Evolutionary conservation across 2,797 vertebrate genomes (phyloP).

Genomic region (Odontamblyopus lacepedii): DNA sequence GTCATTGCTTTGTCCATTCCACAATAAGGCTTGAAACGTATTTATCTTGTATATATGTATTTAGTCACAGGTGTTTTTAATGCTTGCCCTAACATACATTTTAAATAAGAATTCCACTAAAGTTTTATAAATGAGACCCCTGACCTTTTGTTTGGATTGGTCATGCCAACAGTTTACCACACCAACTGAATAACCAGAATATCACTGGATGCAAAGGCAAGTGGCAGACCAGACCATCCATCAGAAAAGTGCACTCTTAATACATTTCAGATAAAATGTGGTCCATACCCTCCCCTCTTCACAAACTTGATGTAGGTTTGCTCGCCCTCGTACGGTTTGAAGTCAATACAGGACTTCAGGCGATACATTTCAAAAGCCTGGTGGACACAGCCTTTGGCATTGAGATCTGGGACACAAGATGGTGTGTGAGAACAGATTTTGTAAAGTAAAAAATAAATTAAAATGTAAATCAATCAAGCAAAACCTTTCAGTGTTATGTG

Average conservation of each 20-base stretch:
- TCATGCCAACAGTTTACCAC: no score
- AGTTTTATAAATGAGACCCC: no score
- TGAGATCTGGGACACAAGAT: conserved; percentile 64
- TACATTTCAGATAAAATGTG: background rate
- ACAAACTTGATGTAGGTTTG: conserved; percentile 84
- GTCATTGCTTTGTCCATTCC: background rate
- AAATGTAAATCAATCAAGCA: background rate
- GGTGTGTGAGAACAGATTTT: background rate
- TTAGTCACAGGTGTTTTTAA: background rate
- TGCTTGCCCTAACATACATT: background rate
- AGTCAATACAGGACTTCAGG: conserved; percentile 91
- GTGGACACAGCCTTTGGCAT: conserved; percentile 87
- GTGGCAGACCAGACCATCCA: background rate
- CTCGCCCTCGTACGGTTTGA: conserved; percentile 93
- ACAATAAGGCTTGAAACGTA: background rate
- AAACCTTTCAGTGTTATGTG: background rate
- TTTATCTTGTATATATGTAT: background rate
- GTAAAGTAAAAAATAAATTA: background rate
- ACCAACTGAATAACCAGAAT: no score
- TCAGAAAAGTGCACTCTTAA: background rate
- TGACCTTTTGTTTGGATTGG: no score
- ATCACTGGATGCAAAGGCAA: background rate
- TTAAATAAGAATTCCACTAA: no score
- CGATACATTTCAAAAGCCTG: conserved; percentile 91
- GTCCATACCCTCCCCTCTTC: conserved; percentile 81